Evolutionary conservation across 1,140 invertebrate genomes (phyloP), one percentile per base, ranked within the genome.

Genomic region (Lysiphlebus fabarum): DNA sequence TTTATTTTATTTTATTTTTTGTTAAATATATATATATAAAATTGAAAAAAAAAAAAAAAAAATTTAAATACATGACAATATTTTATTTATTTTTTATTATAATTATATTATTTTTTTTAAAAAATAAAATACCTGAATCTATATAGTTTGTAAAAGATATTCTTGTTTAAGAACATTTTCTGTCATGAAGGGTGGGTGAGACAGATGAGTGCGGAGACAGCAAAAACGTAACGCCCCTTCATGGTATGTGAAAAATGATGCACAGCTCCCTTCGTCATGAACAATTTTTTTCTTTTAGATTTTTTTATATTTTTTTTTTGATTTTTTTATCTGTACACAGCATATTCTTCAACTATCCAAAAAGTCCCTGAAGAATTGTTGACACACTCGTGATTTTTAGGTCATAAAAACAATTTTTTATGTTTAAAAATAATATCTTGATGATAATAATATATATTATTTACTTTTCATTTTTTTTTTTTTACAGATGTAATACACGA

Each of bases 161-260:
- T 74, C 66, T 68, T 73, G 74, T 78, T 78, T 78, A 78, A 78
- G 74, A 73, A 76, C 74, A 77, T 78, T 77, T 76, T 77, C 75
- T 72, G 69, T 68, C 72, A 71, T 68, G 61, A 61, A 67, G 62
- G 63, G 62, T 63, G 59, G 62, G 59, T 56, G 58, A 65, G 63
- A 26, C 64, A 67, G 63, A 63, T 63, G 61, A 57, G 56, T 62
- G 65, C 57, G 67, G 70, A 65, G 70, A 67, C 65, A 64, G 69
- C 71, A 78, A 77, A 78, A 78, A 77, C 70, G 70, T 65, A 69
- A 69, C 76, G 70, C 76, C 75, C 75, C 72, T 70, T 74, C 68
- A 71, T 70, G 70, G 72, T 76, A 77, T 74, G 75, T 78, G 76
- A 78, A 78, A 78, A 78, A 78, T 78, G 76, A 78, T 78, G 75